Base-by-base conservation (phyloP, 1,140 invertebrate genomes). In the Orussus abietinus region DNA sequence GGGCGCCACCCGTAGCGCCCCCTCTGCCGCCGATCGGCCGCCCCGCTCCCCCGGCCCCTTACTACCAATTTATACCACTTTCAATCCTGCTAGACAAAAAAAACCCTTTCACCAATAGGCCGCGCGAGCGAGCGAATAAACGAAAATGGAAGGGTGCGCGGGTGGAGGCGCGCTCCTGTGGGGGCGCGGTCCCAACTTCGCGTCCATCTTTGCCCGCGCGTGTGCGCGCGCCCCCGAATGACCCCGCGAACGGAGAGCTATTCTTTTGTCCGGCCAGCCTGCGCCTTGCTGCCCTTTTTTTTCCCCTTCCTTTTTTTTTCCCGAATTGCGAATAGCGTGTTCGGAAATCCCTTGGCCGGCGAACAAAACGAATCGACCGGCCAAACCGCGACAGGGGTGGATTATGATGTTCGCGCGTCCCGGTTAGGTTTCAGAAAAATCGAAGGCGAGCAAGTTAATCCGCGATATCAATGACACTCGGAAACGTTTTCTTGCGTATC, bases 61-160 rank as follows among this genome's bases (percentile, higher is more conserved):
- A 35, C 39, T 57, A 52, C 52, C 53, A 53, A 57, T 60, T 57
- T 55, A 60, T 55, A 55, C 55, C 49, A 51, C 45, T 53, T 56
- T 49, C 47, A 56, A 58, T 57, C 49, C 42, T 42, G 38, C 50
- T 52, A 53, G 56, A 56, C 53, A 56, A 55, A 61, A n/a, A 36
- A 57, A 49, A 53, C 38, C 41, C 30, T 28, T 47, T 49, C 43
- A 43, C 48, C 48, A 47, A 51, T 49, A 45, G 48, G 44, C 55
- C 50, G 50, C 50, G 48, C 47, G 55, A 55, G 53, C 53, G 48
- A 54, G 53, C 48, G 56, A 49, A 53, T 53, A 58, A 58, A 55
- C 53, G 56, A 49, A 55, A 58, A 53, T 53, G 50, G 55, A 55
- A 55, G 51, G 53, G 45, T n/a, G 31, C 20, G 35, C 26, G 21